Conservation (phyloP, 2,888 invertebrate genomes). For the Allacma fusca region DNA sequence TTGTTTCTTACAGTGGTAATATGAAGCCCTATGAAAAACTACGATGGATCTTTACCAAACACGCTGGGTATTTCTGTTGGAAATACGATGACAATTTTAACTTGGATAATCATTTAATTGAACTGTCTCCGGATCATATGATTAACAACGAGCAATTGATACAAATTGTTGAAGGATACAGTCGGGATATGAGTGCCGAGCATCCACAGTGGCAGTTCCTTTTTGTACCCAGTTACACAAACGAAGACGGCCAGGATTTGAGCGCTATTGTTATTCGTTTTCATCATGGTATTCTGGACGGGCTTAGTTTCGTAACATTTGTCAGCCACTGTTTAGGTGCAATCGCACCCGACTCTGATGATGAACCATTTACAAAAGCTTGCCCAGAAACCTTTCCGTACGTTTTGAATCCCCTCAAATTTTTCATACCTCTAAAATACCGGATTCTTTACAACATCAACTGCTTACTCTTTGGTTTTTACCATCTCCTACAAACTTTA, state of each 20-base stretch:
- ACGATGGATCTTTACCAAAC: slow-evolving; percentile 35
- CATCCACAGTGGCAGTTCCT: slow-evolving; percentile 42
- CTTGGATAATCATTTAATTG: slow-evolving; percentile 11
- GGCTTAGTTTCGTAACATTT: slow-evolving; percentile 33
- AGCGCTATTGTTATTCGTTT: slow-evolving; percentile 26
- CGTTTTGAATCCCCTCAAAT: slow-evolving; percentile 36
- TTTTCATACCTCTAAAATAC: slow-evolving; percentile 32
- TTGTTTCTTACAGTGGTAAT: slow-evolving; percentile 10
- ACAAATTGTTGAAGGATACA: slow-evolving; percentile 19
- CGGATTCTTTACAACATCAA: slow-evolving; percentile 40
- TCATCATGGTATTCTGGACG: slow-evolving; percentile 35
- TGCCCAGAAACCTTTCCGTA: slow-evolving; percentile 37
- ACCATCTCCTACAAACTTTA: slow-evolving; percentile 35
- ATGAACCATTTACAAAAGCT: not conserved
- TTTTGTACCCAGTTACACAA: slow-evolving; percentile 18
- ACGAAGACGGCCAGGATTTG: slow-evolving; percentile 1
- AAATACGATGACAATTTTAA: slow-evolving; percentile 33
- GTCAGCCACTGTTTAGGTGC: slow-evolving; percentile 38
- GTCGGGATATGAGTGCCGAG: slow-evolving; percentile 27
- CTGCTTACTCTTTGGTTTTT: slow-evolving; percentile 39
- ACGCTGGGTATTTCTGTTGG: slow-evolving; percentile 37
- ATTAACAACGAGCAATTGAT: slow-evolving; percentile 5
- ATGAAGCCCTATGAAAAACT: slow-evolving; percentile 37
- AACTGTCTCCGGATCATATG: not conserved
- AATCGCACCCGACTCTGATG: not conserved